Percentiles rank a stretch among this genome's conserved stretches.
Conservation (phyloP, 2,888 invertebrate genomes). For the Synanthedon vespiformis region DNA sequence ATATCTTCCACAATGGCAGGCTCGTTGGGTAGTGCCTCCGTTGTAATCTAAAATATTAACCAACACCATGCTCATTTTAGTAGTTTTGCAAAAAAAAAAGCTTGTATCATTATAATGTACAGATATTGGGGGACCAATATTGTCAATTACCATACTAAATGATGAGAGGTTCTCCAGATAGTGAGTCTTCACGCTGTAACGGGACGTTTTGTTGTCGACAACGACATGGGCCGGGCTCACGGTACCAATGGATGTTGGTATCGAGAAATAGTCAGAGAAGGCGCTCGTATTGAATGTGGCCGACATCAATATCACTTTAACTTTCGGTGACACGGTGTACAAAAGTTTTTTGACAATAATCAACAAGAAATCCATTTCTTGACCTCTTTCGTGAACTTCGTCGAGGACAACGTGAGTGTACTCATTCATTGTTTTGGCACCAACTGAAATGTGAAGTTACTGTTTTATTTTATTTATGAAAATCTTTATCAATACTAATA, state of each 20-base stretch:
- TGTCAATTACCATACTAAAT: constrained; percentile 53
- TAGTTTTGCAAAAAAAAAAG: too few relatives aligned
- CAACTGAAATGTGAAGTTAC: constrained; percentile 43
- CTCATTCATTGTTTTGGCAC: constrained; percentile 75
- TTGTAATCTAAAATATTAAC: too few relatives aligned
- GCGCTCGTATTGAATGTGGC: constrained; percentile 86
- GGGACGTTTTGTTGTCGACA: constrained; percentile 53
- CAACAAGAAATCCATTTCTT: constrained; percentile 91
- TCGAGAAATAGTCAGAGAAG: constrained; percentile 77
- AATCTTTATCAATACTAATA: too few relatives aligned
- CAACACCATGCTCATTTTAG: too few relatives aligned
- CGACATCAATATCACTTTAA: constrained; percentile 84
- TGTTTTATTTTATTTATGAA: too few relatives aligned
- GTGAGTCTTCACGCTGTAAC: constrained; percentile 71
- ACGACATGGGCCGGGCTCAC: constrained; percentile 47
- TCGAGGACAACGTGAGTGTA: constrained; percentile 93
- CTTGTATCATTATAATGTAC: neutral
- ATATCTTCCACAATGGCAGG: constrained; percentile 72
- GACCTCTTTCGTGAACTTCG: constrained; percentile 93
- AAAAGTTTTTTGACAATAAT: constrained; percentile 85
- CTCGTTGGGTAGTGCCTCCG: constrained; percentile 21
- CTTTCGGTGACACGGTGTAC: constrained; percentile 55
- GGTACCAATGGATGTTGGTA: constrained; percentile 28
- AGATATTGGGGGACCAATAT: too few relatives aligned
- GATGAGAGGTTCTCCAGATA: constrained; percentile 71